These are phyloP conservation scores for Molorchus minor DNA, from an alignment of 2,888 invertebrate genomes.

Conservation along the genomic window DNA sequence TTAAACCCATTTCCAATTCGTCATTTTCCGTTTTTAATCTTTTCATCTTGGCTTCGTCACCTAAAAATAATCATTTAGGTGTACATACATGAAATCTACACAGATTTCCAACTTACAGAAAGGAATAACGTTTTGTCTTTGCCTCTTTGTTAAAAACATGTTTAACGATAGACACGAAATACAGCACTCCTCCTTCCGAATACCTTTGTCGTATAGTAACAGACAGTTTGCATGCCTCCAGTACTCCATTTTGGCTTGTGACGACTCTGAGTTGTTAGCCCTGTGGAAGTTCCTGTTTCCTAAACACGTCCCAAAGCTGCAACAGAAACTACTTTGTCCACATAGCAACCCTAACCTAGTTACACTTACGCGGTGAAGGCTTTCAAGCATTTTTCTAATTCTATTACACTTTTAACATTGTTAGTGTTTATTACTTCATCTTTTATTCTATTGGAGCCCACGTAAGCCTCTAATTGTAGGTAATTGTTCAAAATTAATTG, in stretches of 20 bases:
- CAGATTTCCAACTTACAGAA: slow-evolving; percentile 6
- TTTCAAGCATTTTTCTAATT: slow-evolving; percentile 14
- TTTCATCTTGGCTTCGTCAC: too few species aligned
- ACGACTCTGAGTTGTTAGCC: slow-evolving; percentile 4
- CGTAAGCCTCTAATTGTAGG: slow-evolving; percentile 22
- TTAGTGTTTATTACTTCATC: slow-evolving; percentile 19
- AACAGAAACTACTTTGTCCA: not conserved
- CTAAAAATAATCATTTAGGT: too few species aligned
- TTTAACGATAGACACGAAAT: slow-evolving; percentile 24
- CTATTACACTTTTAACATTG: slow-evolving; percentile 18
- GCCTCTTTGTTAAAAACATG: slow-evolving; percentile 21
- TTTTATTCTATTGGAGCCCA: slow-evolving; percentile 21
- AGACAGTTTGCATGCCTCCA: slow-evolving; percentile 27
- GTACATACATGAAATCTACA: too few species aligned
- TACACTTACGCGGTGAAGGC: slow-evolving; percentile 17
- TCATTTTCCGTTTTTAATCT: too few species aligned
- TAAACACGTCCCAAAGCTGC: slow-evolving; percentile 23
- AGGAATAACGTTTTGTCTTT: slow-evolving; percentile 27
- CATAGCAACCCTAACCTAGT: not conserved
- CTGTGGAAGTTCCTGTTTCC: slow-evolving; percentile 30
- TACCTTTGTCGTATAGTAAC: slow-evolving; percentile 20
- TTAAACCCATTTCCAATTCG: too few species aligned
- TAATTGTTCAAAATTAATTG: slow-evolving; percentile 28
- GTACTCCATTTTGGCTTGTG: slow-evolving; percentile 18
- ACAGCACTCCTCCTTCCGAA: slow-evolving; percentile 25